Conservation (phyloP, 1,140 invertebrate species). For the Steinernema feltiae region DNA sequence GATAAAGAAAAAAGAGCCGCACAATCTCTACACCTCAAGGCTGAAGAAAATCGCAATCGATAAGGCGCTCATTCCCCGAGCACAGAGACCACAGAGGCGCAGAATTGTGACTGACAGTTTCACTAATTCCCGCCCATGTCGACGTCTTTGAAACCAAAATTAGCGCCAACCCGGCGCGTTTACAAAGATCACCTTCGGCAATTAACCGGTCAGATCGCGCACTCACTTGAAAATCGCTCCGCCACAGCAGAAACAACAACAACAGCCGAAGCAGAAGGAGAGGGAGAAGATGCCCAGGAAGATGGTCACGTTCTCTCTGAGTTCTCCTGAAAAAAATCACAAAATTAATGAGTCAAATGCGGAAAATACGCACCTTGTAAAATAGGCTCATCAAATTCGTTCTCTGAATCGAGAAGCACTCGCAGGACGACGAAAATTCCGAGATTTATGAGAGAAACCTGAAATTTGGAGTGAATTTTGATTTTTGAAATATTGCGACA, state of each 20-base stretch:
- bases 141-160: too few relatives aligned
- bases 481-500: too few relatives aligned
- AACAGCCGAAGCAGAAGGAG: slow-evolving; percentile 17
- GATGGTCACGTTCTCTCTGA: not conserved
- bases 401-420: not conserved
- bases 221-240: not conserved
- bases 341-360: not conserved
- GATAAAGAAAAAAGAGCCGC: too few relatives aligned
- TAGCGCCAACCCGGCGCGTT: too few relatives aligned
- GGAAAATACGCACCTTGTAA: not conserved
- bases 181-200: too few relatives aligned
- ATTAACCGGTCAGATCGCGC: too few relatives aligned
- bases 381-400: not conserved
- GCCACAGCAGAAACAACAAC: slow-evolving; percentile 18
- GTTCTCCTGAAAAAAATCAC: not conserved
- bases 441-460: not conserved
- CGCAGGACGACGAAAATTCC: not conserved
- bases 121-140: too few relatives aligned
- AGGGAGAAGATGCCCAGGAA: slow-evolving; percentile 13
- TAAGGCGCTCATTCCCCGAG: too few relatives aligned
- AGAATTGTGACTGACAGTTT: too few relatives aligned
- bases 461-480: not conserved
- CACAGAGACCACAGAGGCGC: too few relatives aligned
- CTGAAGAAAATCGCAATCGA: too few relatives aligned
- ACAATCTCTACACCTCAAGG: too few relatives aligned